Base-by-base conservation (phyloP, 1,140 invertebrate genomes). In the Ceratoteleas bidentatus region DNA sequence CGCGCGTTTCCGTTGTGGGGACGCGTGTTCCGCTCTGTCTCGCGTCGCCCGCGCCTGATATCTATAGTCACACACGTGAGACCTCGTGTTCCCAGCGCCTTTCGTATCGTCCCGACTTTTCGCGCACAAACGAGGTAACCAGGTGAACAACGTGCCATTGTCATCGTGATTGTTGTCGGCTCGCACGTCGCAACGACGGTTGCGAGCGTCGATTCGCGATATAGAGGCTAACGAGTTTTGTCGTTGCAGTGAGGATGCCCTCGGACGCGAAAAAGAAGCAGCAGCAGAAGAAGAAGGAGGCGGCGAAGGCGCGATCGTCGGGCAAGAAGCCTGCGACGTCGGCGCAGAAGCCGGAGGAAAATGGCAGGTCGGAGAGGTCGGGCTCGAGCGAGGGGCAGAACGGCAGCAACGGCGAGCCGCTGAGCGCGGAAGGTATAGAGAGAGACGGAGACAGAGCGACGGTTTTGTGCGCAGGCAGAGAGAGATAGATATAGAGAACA, bases 201-300 rank as follows among this genome's bases (percentile, higher is more conserved):
- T n/a, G n/a, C 40, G 0, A 1, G 8, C 9, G 40, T n/a, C 40
- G 40, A 10, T 43, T 43, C 2, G 13, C n/a, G n/a, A n/a, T n/a
- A n/a, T n/a, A n/a, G n/a, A n/a, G n/a, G n/a, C 38, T 43, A 49
- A 50, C 50, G 50, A 45, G 50, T 50, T 62, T 62, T 52, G 10
- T 11, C 45, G 6, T 49, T 49, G 6, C 60, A 81, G 80, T 45
- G 36, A 83, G 11, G 52, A 99, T 99, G 98, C 98, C 98, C 84
- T 99, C 98, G 83, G 98, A 99, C 91, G 95, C 98, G 2, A 99
- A 99, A 91, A 99, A 99, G 93, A 97, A 97, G 86, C 95, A 98
- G 89, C 97, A 98, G 89, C 96, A 97, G 86, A 98, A 98, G 91
- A 99, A 99, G 92, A 99, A 99, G 90, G 97, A 98, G 85, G 96